phyloP scores from a whole-genome alignment of 2,888 invertebrate species.

The Cacoxenus indagator region DNA sequence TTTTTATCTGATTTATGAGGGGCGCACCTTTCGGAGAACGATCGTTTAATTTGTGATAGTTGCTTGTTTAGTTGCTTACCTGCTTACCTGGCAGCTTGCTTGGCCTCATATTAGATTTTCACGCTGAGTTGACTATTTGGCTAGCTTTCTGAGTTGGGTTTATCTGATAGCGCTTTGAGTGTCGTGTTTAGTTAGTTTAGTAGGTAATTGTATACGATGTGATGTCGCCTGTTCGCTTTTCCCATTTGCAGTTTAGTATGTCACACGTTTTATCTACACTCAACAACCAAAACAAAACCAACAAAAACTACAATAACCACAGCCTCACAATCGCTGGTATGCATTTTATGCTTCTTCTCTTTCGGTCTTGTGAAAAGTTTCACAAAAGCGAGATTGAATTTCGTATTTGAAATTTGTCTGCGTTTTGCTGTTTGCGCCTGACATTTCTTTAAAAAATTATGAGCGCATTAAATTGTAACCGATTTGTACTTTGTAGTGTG shows the following conservation, averaged over 20 bases:
- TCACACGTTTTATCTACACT: not conserved
- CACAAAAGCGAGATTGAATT: constrained; percentile 36
- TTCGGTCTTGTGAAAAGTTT: not conserved
- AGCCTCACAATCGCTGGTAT: no score
- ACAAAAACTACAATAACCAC: not conserved
- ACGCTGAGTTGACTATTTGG: constrained; percentile 1
- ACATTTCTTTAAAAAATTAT: not conserved
- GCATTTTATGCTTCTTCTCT: not conserved
- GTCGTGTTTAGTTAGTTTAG: not conserved
- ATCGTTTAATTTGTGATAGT: not conserved
- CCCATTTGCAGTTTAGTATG: not conserved
- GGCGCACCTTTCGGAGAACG: not conserved
- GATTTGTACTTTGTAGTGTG: not conserved
- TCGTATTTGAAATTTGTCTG: constrained; percentile 11
- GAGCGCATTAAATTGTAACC: not conserved
- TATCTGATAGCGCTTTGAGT: not conserved
- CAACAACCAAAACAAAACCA: not conserved
- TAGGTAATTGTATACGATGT: not conserved
- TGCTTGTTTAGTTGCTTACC: not conserved
- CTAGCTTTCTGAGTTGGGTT: no score
- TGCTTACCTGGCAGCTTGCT: not conserved
- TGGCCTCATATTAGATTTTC: not conserved
- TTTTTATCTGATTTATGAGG: constrained; percentile 9
- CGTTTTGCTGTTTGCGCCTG: no score
- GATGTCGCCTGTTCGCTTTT: not conserved